Percentiles rank a stretch among this genome's conserved stretches.
Evolutionary conservation across 2,888 invertebrate species (phyloP).

Genomic region (Aspidapion aeneum): DNA sequence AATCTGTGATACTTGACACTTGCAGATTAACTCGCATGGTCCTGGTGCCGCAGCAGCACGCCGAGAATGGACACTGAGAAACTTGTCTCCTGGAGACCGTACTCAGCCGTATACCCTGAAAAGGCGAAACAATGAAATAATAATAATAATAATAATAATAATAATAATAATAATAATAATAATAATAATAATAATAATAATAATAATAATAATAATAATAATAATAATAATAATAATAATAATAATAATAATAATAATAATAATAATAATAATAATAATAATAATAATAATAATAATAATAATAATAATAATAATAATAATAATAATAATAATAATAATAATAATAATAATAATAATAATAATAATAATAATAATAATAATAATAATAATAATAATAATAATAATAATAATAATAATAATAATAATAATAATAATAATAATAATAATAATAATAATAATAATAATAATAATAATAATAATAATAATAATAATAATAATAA

Average conservation of each 20-base stretch:
- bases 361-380: constrained; percentile 9
- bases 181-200: constrained; percentile 8
- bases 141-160: background rate
- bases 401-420: constrained; percentile 4
- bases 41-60: background rate
- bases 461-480: background rate
- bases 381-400: constrained; percentile 9
- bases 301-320: constrained; percentile 9
- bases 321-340: constrained; percentile 9
- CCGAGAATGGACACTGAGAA: background rate
- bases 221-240: constrained; percentile 9
- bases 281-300: constrained; percentile 9
- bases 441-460: background rate
- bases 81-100: background rate
- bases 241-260: constrained; percentile 9
- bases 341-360: constrained; percentile 9
- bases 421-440: background rate
- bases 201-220: constrained; percentile 9
- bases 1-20: background rate
- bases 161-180: constrained; percentile 1
- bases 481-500: background rate
- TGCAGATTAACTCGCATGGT: background rate
- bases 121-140: background rate
- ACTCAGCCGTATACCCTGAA: background rate
- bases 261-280: constrained; percentile 9